Conservation (phyloP, 1,140 invertebrate species). For the Hyles euphorbiae region DNA sequence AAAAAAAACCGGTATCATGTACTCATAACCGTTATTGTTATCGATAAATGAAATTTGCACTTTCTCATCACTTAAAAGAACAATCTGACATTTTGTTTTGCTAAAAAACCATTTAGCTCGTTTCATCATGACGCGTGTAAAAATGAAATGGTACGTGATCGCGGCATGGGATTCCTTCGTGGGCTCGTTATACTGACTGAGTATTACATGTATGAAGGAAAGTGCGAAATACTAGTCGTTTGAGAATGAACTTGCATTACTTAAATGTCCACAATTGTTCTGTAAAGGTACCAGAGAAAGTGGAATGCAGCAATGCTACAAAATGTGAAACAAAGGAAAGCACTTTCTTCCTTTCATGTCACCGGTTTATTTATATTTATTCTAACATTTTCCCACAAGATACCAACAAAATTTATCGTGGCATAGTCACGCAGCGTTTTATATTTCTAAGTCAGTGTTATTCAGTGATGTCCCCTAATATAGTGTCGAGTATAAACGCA, state of each 20-base stretch:
- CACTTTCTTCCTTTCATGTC: not conserved
- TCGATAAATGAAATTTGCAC: constrained; percentile 24
- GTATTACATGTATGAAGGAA: constrained; percentile 7
- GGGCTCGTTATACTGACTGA: constrained; percentile 9
- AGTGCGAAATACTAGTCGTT: not conserved
- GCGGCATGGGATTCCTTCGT: constrained; percentile 10
- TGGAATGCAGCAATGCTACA: constrained; percentile 1
- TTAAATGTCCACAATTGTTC: constrained; percentile 3
- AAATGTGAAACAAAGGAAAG: constrained; percentile 1
- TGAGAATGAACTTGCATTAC: constrained; percentile 5
- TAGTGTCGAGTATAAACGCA: no score
- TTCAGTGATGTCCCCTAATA: no score
- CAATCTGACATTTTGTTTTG: constrained; percentile 19
- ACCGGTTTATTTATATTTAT: no score
- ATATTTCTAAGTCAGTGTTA: no score
- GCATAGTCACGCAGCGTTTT: no score
- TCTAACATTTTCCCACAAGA: no score
- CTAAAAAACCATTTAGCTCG: constrained; percentile 16
- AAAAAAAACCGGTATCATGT: constrained; percentile 4
- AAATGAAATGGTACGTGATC: constrained; percentile 16
- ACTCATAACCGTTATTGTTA: constrained; percentile 29
- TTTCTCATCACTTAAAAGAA: constrained; percentile 18
- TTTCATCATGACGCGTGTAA: constrained; percentile 15
- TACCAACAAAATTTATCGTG: no score
- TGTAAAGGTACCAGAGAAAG: constrained; percentile 1